Conservation (phyloP, 2,888 invertebrate species). For the Rotaria macrura region DNA sequence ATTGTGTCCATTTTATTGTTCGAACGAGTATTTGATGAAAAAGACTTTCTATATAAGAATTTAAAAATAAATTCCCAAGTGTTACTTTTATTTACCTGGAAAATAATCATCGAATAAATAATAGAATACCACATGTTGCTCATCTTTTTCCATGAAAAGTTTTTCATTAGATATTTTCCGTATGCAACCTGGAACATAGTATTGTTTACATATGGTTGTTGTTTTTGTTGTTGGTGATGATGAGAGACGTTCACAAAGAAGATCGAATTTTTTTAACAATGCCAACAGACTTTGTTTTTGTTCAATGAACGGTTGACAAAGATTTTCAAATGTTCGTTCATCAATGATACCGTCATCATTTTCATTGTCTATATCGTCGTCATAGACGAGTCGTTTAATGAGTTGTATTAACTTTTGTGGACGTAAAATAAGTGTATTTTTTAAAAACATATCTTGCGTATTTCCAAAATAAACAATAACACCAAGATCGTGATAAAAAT, state of each 20-base stretch:
- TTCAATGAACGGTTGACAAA: conserved; percentile 41
- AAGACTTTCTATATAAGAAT: conserved; percentile 44
- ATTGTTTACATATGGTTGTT: background rate
- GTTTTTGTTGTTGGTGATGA: background rate
- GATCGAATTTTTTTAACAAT: conserved; percentile 46
- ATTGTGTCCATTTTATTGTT: conserved; percentile 43
- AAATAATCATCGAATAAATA: conserved; percentile 45
- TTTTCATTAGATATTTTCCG: background rate
- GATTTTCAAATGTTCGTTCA: conserved; percentile 41
- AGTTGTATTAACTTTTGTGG: conserved; percentile 49
- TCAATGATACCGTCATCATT: conserved; percentile 41
- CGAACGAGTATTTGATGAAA: conserved; percentile 44
- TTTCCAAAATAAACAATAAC: conserved; percentile 44
- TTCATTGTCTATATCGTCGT: conserved; percentile 34
- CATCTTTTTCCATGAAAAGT: conserved; percentile 28
- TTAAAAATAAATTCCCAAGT: too few species aligned
- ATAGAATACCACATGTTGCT: conserved; percentile 43
- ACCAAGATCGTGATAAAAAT: conserved; percentile 50
- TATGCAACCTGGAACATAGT: background rate
- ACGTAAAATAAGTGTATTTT: conserved; percentile 47
- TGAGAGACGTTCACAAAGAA: conserved; percentile 40
- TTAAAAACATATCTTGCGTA: conserved; percentile 40
- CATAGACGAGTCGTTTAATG: conserved; percentile 40
- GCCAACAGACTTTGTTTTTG: conserved; percentile 43
- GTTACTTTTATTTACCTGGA: conserved; percentile 39